Evolutionary conservation across 2,113 vertebrate genomes (phyloP).

Genomic region (Genyomyrus donnyi): DNA sequence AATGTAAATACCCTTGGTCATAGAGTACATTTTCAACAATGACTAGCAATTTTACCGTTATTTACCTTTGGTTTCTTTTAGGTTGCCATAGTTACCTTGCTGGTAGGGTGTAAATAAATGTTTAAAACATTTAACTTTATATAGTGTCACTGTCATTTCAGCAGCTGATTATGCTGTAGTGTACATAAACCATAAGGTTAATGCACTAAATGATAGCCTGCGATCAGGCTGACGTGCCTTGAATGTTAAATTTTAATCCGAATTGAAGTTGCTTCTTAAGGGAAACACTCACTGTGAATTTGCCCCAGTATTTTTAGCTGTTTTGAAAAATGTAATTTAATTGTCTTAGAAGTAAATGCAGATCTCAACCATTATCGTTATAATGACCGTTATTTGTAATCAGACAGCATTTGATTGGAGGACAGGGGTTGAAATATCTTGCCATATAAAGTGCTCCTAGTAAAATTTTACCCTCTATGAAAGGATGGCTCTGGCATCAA

Average conservation of each 20-base stretch:
- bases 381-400: neutral
- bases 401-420: neutral
- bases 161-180: neutral
- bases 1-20: neutral
- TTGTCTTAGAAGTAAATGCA: neutral
- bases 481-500: neutral
- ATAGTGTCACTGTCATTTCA: neutral
- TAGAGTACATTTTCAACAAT: neutral
- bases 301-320: constrained; percentile 4
- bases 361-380: too few relatives aligned
- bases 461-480: neutral
- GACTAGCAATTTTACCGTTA: neutral
- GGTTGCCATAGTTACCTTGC: neutral
- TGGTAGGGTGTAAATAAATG: neutral
- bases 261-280: neutral
- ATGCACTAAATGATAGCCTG: neutral
- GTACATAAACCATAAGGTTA: neutral
- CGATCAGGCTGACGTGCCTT: neutral
- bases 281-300: neutral
- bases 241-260: neutral
- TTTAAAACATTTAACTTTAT: neutral
- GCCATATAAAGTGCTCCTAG: neutral
- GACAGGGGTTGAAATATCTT: neutral
- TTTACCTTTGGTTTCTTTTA: neutral
- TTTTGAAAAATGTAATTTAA: neutral